phyloP scores from a whole-genome alignment of 2,797 vertebrate genomes.

The Cryptoprocta ferox region DNA sequence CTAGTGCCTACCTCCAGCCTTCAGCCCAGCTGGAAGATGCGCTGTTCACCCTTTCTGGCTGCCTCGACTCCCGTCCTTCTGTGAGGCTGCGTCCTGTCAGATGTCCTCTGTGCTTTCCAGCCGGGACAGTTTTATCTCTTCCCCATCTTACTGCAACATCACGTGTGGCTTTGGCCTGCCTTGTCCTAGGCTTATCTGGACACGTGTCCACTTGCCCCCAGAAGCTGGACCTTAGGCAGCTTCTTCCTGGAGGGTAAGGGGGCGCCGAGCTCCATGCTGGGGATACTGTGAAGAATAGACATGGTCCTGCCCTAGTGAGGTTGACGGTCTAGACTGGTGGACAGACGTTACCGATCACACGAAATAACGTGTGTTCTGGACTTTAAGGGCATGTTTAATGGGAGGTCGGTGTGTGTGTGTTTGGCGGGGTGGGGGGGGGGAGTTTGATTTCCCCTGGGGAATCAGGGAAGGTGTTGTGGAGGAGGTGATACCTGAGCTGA shows the following conservation, averaged over 20 bases:
- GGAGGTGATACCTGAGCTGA: not conserved
- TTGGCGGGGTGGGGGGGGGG: too few relatives aligned
- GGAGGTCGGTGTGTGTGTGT: too few relatives aligned
- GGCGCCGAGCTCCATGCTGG: not conserved
- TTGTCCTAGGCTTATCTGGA: not conserved
- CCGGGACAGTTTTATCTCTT: not conserved
- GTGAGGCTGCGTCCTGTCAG: not conserved
- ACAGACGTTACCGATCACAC: not conserved
- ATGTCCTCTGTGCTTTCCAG: not conserved
- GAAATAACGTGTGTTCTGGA: not conserved
- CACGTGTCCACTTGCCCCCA: not conserved
- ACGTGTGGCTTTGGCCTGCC: too few relatives aligned
- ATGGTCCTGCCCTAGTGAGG: not conserved
- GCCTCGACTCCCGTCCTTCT: not conserved
- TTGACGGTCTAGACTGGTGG: not conserved
- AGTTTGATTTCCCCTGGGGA: not conserved
- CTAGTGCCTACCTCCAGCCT: not conserved
- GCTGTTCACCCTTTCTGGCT: not conserved
- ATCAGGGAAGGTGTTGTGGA: not conserved
- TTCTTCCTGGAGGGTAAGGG: fast-evolving
- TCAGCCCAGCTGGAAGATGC: not conserved
- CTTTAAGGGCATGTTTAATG: not conserved
- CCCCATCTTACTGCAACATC: not conserved
- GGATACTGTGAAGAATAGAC: not conserved
- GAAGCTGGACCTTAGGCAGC: too few relatives aligned